Evolutionary conservation across 2,113 vertebrate species (phyloP), one percentile per base, ranked within the genome.

Genomic region (Eurystomus gularis): DNA sequence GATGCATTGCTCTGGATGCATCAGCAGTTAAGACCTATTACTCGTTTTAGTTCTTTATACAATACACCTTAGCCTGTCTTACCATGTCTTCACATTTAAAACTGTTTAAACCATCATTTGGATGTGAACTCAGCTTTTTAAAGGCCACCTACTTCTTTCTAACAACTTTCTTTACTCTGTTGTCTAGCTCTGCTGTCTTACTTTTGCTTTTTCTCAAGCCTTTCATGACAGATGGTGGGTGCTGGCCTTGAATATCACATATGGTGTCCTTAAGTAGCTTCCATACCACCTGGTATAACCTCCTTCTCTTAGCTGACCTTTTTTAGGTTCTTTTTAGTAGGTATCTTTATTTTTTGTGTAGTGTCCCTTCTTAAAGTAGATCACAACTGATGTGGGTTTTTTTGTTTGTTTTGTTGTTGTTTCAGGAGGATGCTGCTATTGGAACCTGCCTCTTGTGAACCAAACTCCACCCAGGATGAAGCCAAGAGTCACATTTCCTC

Each of bases 201-300:
- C 66, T 86, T 72, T 62, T 2, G 8, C 71, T 88, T 93, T n/a
- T 93, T 86, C 68, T 70, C 54, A 24, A 90, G 58, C 28, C n/a
- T 81, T 58, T 70, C 46, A 49, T 48, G 80, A 88, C 93, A 92
- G 68, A 76, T 70, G 54, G 91, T 92, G 80, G 68, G 76, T 2
- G 37, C 71, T 90, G 94, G 82, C 72, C 93, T 94, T 35, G 20
- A 86, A 70, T 40, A 88, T 33, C 86, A 81, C 83, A 97, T 66
- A 90, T 5, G 11, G 76, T 60, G 42, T 94, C 88, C 88, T 94
- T 83, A 93, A 88, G 76, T 78, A 88, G 88, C 93, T 94, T 90
- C 72, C 69, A 86, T 20, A 77, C 37, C 60, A 70, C 55, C 86
- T 88, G 64, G 55, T 62, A 49, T 13, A 66, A 57, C 64, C 70